Conservation (phyloP, 2,797 vertebrate species). For the Smutsia gigantea region DNA sequence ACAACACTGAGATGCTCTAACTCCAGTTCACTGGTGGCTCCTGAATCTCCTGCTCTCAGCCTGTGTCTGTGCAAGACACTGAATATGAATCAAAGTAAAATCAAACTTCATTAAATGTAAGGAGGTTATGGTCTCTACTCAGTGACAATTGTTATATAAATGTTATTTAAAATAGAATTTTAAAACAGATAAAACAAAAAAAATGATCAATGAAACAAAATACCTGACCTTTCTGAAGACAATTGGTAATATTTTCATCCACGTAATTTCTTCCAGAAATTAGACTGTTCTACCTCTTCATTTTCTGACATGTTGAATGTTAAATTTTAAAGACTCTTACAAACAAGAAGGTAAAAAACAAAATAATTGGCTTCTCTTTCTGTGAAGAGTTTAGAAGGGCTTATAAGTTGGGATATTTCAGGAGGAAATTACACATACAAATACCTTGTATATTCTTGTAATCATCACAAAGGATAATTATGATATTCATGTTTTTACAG, state of each 20-base stretch:
- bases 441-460: too few relatives aligned
- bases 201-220: background rate
- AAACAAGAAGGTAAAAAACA: too few relatives aligned
- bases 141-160: background rate
- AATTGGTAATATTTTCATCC: background rate
- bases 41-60: background rate
- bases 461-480: too few relatives aligned
- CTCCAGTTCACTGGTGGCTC: background rate
- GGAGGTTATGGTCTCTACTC: background rate
- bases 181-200: background rate
- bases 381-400: background rate
- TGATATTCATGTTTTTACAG: too few relatives aligned
- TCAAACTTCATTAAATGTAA: background rate
- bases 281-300: background rate
- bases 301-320: background rate
- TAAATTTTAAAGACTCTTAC: background rate
- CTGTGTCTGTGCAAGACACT: background rate
- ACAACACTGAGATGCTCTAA: background rate
- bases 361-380: background rate
- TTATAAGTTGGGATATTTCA: background rate
- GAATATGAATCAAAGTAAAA: background rate
- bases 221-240: background rate
- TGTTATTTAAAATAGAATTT: background rate
- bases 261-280: background rate
- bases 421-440: background rate